Evolutionary conservation across 64 coral and sea anemone genomes (phyloP).

Genomic region (Astreopora myriophthalma): DNA sequence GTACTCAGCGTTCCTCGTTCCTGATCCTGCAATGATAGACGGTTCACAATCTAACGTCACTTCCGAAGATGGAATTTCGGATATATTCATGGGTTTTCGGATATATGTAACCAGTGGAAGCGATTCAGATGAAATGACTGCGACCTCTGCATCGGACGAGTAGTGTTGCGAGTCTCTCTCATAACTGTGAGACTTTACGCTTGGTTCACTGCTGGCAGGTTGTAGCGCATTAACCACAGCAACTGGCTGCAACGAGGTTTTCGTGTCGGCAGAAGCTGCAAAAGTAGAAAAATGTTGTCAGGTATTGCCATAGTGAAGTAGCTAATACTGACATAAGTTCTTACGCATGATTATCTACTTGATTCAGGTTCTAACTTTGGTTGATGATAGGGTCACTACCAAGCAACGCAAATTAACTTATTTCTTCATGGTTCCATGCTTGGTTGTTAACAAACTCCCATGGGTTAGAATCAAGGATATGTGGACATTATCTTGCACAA

Average conservation of each 20-base stretch:
- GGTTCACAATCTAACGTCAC: neutral
- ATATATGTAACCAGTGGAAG: constrained; percentile 53
- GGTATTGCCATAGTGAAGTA: too few relatives aligned
- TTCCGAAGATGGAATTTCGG: neutral
- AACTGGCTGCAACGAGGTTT: neutral
- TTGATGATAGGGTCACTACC: too few relatives aligned
- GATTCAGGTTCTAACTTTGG: too few relatives aligned
- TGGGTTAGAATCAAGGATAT: too few relatives aligned
- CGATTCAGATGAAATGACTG: neutral
- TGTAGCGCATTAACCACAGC: neutral
- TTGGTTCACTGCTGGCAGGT: neutral
- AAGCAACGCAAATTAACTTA: too few relatives aligned
- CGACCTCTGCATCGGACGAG: constrained; percentile 1
- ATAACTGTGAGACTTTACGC: too few relatives aligned
- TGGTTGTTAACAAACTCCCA: too few relatives aligned
- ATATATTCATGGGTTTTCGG: neutral
- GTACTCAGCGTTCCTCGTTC: neutral
- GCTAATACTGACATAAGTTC: too few relatives aligned
- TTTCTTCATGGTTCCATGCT: too few relatives aligned
- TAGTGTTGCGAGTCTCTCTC: neutral
- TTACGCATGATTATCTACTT: too few relatives aligned
- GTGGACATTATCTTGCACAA: too few relatives aligned
- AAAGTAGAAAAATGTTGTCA: neutral
- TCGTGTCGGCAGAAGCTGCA: neutral
- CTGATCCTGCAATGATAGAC: neutral